These are phyloP conservation scores for Spicauda simplicius DNA, from an alignment of 2,888 invertebrate species.

Conservation along the genomic window DNA sequence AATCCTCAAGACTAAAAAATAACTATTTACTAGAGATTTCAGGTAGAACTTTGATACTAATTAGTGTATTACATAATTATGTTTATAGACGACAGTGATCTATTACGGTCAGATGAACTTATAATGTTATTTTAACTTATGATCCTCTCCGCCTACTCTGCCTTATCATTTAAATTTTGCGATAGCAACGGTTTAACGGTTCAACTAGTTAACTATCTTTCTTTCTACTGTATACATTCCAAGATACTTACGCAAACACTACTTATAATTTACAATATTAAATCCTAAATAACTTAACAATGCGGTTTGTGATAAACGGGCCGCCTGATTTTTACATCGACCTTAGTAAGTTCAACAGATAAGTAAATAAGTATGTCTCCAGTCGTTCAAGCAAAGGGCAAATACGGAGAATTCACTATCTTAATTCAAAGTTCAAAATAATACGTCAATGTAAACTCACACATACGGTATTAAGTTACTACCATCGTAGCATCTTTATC, in stretches of 20 bases:
- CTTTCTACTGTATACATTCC: neutral
- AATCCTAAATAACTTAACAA: neutral
- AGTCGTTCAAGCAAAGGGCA: neutral
- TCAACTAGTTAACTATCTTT: neutral
- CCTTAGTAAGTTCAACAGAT: neutral
- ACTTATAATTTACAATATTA: neutral
- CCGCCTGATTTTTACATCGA: neutral
- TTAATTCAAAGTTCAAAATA: neutral
- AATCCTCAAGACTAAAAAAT: no score
- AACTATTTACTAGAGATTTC: no score
- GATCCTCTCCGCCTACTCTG: no score
- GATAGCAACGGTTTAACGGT: neutral
- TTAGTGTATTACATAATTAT: no score
- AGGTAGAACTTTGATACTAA: no score
- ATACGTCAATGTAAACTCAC: neutral
- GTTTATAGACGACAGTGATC: no score
- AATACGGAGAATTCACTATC: neutral
- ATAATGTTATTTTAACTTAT: no score
- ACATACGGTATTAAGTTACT: neutral
- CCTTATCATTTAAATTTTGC: no score
- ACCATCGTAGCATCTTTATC: neutral
- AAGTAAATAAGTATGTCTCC: no score
- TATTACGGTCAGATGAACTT: no score
- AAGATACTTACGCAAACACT: neutral
- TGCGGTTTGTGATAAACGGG: neutral